A percentile compares a stretch with the other conserved stretches of the same genome.
Conservation (phyloP, 2,888 invertebrate genomes). For the Monochamus alternatus region DNA sequence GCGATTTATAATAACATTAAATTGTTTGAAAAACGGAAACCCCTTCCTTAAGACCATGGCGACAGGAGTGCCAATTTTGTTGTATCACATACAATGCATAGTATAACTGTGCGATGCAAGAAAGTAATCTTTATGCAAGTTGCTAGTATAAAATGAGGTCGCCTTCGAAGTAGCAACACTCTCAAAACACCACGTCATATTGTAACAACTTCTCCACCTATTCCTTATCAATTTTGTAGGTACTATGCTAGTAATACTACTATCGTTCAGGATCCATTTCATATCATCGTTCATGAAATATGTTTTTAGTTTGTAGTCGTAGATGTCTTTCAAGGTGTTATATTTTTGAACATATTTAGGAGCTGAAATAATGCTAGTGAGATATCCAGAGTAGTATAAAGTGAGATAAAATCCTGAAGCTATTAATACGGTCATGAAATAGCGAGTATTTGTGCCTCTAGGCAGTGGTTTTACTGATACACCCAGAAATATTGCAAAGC, state of each 20-base stretch:
- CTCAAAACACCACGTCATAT: background rate
- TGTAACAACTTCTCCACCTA: conserved; percentile 4
- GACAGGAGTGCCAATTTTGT: background rate
- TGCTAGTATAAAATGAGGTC: background rate
- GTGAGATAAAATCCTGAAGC: background rate
- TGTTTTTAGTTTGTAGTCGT: conserved; percentile 4
- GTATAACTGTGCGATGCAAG: background rate
- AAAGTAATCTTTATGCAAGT: background rate
- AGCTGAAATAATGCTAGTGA: conserved; percentile 13
- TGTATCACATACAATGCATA: background rate
- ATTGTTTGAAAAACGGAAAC: conserved; percentile 3
- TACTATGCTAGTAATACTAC: background rate
- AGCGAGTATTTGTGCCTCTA: background rate
- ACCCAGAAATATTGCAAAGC: background rate
- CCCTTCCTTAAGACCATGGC: background rate
- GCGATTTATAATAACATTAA: background rate
- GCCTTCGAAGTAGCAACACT: background rate
- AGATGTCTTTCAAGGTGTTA: background rate
- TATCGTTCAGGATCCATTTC: background rate
- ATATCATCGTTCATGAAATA: conserved; percentile 1
- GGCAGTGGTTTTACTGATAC: background rate
- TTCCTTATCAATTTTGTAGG: background rate
- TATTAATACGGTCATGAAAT: background rate
- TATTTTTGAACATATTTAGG: conserved; percentile 11
- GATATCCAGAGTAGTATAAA: background rate